phyloP scores from a whole-genome alignment of 2,888 invertebrate species.

The Acrobasis suavella region DNA sequence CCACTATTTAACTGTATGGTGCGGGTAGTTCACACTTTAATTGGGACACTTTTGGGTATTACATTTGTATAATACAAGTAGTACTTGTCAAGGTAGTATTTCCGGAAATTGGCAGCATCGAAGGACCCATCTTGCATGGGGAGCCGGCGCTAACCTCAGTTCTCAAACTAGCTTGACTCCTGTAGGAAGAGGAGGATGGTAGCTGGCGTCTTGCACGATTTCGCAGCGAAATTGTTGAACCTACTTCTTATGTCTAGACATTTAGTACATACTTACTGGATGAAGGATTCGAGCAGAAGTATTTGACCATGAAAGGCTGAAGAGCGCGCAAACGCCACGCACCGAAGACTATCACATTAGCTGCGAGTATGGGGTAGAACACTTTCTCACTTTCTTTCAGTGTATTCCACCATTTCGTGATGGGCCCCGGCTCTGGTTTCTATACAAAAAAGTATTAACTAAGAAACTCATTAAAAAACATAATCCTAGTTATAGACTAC shows the following conservation, averaged over 20 bases:
- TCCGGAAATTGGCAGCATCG: no score
- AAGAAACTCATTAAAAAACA: no score
- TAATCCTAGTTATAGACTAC: no score
- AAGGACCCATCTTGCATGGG: no score
- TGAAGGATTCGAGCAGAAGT: slow-evolving; percentile 92
- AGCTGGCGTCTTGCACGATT: no score
- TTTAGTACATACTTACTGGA: slow-evolving; percentile 82
- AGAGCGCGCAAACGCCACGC: slow-evolving; percentile 90
- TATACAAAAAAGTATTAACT: slow-evolving; percentile 36
- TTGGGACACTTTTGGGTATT: no score
- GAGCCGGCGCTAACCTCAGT: neutral
- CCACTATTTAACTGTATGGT: neutral
- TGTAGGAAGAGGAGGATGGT: no score
- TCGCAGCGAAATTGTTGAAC: no score
- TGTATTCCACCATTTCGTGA: slow-evolving; percentile 87
- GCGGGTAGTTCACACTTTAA: no score
- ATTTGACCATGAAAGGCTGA: slow-evolving; percentile 89
- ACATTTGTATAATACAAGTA: no score
- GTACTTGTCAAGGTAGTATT: no score
- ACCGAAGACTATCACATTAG: slow-evolving; percentile 90
- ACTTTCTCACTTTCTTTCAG: slow-evolving; percentile 88
- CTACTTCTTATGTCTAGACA: neutral
- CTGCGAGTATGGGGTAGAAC: slow-evolving; percentile 89
- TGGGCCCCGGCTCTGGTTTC: slow-evolving; percentile 64
- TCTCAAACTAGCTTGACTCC: no score